phyloP scores from a whole-genome alignment of 2,888 invertebrate genomes.

The Drosophila anceps region DNA sequence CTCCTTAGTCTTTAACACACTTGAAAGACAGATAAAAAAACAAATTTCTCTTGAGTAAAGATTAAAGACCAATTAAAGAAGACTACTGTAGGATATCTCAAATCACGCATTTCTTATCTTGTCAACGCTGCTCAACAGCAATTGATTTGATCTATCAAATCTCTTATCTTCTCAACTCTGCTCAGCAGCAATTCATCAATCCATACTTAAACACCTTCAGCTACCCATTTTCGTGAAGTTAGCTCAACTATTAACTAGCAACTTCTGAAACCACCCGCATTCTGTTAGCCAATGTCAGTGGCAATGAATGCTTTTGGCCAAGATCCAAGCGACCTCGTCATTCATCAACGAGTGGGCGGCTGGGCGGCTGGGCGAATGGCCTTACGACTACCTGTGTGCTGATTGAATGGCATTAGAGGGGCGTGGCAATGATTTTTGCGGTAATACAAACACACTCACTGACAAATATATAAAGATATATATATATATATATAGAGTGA shows the following conservation, averaged over 20 bases:
- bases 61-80: no score
- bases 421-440: slow-evolving; percentile 45
- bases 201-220: neutral
- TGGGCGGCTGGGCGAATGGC: slow-evolving; percentile 51
- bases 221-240: neutral
- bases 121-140: neutral
- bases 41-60: no score
- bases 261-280: slow-evolving; percentile 32
- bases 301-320: slow-evolving; percentile 61
- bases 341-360: slow-evolving; percentile 67
- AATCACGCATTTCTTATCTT: neutral
- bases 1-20: no score
- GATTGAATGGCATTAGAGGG: slow-evolving; percentile 53
- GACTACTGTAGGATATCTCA: neutral
- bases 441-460: slow-evolving; percentile 10
- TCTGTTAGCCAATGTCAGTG: slow-evolving; percentile 34
- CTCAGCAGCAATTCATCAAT: neutral
- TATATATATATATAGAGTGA: slow-evolving; percentile 11
- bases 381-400: slow-evolving; percentile 49
- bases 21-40: no score
- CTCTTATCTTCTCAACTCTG: neutral
- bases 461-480: neutral
- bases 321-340: slow-evolving; percentile 56
- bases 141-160: neutral
- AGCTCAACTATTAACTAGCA: neutral